Evolutionary conservation across 1,140 invertebrate species (phyloP).

Genomic region (Portunus trituberculatus): DNA sequence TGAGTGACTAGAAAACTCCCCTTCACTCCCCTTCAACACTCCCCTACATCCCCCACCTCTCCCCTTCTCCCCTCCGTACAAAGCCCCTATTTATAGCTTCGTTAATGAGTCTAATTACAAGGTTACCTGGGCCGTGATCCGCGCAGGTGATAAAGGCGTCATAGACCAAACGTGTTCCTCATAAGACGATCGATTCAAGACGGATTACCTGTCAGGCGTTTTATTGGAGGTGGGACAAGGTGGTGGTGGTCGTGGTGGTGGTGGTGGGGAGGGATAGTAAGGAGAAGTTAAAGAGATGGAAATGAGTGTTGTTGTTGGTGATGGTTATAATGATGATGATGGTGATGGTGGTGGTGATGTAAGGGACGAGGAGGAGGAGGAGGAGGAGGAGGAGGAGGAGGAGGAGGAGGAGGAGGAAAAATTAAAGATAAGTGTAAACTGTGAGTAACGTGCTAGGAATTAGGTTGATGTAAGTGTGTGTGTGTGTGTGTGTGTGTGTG

Average conservation of each 20-base stretch:
- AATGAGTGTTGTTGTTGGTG: neutral
- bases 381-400: too few relatives aligned
- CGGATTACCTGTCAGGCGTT: neutral
- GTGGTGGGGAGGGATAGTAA: neutral
- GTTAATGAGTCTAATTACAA: conserved; percentile 15
- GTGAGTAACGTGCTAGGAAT: too few relatives aligned
- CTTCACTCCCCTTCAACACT: neutral
- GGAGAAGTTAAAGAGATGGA: too few relatives aligned
- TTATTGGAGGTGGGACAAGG: neutral
- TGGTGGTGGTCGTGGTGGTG: neutral
- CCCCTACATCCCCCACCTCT: too few relatives aligned
- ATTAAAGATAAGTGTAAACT: too few relatives aligned
- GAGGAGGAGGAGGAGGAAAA: too few relatives aligned
- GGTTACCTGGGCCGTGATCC: conserved; percentile 5
- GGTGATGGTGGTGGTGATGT: neutral
- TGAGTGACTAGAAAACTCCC: neutral
- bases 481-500: too few relatives aligned
- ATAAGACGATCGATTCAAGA: neutral
- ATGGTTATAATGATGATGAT: neutral
- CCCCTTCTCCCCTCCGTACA: neutral
- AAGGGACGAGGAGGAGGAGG: neutral
- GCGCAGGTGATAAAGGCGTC: neutral
- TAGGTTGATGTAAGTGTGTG: too few relatives aligned
- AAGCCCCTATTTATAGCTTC: neutral
- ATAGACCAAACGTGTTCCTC: neutral